Conservation (phyloP, 2,888 invertebrate species). For the Apeira syringaria region DNA sequence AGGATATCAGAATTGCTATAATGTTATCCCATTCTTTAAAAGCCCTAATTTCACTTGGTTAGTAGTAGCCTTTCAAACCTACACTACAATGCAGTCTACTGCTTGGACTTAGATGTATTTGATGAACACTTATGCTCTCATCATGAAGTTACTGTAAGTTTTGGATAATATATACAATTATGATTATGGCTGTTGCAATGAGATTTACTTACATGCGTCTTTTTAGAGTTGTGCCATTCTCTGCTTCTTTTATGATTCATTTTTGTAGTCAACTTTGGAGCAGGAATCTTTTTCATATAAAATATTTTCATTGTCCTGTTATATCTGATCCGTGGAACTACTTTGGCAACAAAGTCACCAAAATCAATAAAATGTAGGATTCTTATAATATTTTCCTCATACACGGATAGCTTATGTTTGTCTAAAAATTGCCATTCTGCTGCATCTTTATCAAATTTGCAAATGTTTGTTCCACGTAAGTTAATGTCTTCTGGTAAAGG, state of each 20-base stretch:
- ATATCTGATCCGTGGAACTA: conserved; percentile 87
- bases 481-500: conserved; percentile 91
- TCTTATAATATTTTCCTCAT: conserved; percentile 90
- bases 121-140: too few relatives aligned
- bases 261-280: conserved; percentile 63
- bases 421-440: conserved; percentile 88
- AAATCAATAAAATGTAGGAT: conserved; percentile 91
- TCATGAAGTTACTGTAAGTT: too few relatives aligned
- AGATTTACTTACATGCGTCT: conserved; percentile 55
- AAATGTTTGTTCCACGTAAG: conserved; percentile 87
- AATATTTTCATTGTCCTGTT: conserved; percentile 80
- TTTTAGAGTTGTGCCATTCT: conserved; percentile 75
- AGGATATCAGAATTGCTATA: too few relatives aligned
- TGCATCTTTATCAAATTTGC: conserved; percentile 86
- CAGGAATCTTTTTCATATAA: conserved; percentile 61
- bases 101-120: too few relatives aligned
- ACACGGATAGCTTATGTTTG: conserved; percentile 77
- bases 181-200: too few relatives aligned
- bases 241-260: conserved; percentile 66
- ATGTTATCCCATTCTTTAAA: too few relatives aligned
- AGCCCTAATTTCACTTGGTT: too few relatives aligned
- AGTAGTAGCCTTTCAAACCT: too few relatives aligned
- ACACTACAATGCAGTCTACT: too few relatives aligned
- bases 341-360: conserved; percentile 87
- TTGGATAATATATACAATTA: too few relatives aligned